A percentile compares a stretch with the other conserved stretches of the same genome.
phyloP scores from a whole-genome alignment of 2,113 vertebrate genomes.

The Hucho hucho region DNA sequence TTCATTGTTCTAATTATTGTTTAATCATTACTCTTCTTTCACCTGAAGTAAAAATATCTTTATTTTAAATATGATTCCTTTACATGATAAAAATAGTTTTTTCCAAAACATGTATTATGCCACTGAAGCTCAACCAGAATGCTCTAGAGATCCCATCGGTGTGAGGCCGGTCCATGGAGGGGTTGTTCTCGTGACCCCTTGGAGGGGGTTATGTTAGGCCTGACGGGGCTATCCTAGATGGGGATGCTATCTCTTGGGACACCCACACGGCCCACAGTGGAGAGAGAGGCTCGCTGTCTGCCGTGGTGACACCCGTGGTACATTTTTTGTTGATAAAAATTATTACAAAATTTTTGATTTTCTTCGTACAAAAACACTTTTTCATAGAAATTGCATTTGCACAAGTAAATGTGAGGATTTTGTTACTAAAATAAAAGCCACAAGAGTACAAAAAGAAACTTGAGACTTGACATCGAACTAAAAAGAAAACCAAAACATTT shows the following conservation, averaged over 20 bases:
- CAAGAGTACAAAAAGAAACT: conserved; percentile 65
- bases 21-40: conserved; percentile 63
- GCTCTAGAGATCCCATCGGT: conserved; percentile 13
- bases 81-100: conserved; percentile 96
- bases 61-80: conserved; percentile 88
- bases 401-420: conserved; percentile 94
- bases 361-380: conserved; percentile 94
- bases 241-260: conserved; percentile 18
- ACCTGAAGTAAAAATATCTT: conserved; percentile 96
- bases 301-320: conserved; percentile 65
- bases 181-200: conserved; percentile 23
- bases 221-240: too few species aligned
- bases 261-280: neutral
- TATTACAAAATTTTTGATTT: conserved; percentile 90
- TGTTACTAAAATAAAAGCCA: conserved; percentile 79
- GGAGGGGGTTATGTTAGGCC: neutral
- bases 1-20: conserved; percentile 29
- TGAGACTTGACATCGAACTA: conserved; percentile 44
- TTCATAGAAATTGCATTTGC: conserved; percentile 99
- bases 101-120: conserved; percentile 82
- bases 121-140: conserved; percentile 79
- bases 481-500: conserved; percentile 5
- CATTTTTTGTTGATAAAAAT: conserved; percentile 95
- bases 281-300: conserved; percentile 28
- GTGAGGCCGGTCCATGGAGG: conserved; percentile 38